A percentile compares a stretch with the other conserved stretches of the same genome.
These are phyloP conservation scores for Nipponia nippon DNA, from an alignment of 2,113 vertebrate genomes.

Conservation along the genomic window DNA sequence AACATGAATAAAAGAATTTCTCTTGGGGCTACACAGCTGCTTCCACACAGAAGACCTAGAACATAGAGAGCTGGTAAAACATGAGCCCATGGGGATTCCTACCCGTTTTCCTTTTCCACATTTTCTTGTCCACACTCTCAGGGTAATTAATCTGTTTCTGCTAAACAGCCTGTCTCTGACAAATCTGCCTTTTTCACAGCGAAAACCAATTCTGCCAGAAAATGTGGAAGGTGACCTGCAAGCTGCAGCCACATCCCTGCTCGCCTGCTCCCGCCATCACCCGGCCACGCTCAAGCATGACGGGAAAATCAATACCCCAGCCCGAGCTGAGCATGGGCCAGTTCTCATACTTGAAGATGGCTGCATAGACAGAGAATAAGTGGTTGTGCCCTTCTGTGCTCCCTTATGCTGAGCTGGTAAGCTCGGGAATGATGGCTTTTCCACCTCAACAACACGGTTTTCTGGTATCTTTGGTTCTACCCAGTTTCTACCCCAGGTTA, in stretches of 20 bases:
- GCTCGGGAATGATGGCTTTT: background rate
- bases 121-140: background rate
- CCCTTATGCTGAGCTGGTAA: background rate
- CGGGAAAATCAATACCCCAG: accelerated
- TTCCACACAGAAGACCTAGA: background rate
- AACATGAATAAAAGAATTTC: background rate
- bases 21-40: background rate
- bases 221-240: accelerated
- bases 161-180: background rate
- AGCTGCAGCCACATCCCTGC: background rate
- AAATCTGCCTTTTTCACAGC: background rate
- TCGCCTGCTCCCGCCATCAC: accelerated
- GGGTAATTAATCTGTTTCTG: background rate
- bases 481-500: background rate
- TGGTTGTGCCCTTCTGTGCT: accelerated
- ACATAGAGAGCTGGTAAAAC: background rate
- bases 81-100: accelerated
- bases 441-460: background rate
- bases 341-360: too few relatives aligned
- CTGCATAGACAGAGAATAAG: background rate
- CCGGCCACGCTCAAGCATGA: accelerated
- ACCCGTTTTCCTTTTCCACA: background rate
- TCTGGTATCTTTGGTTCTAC: background rate
- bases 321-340: background rate
- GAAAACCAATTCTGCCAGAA: background rate